phyloP scores from a whole-genome alignment of 2,113 vertebrate species.

The Spermophilus dauricus region DNA sequence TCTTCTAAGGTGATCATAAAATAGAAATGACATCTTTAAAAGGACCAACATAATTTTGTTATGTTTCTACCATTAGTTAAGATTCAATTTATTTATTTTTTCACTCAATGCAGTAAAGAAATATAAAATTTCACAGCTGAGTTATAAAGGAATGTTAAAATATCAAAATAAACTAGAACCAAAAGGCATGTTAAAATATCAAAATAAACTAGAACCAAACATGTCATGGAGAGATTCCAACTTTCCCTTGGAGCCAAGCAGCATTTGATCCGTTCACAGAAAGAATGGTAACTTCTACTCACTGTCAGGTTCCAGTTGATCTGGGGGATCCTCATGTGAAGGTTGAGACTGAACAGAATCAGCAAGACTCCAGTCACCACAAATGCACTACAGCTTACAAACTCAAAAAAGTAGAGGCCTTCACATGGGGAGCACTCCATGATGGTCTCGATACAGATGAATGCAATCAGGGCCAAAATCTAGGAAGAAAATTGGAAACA shows the following conservation, averaged over 20 bases:
- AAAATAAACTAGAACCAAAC: not conserved
- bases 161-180: not conserved
- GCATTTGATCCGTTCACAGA: not conserved
- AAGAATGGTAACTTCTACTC: conserved; percentile 78
- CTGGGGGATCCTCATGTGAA: conserved; percentile 95
- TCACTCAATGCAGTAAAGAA: conserved; percentile 9
- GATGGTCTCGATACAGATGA: conserved; percentile 99
- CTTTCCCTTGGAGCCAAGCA: not conserved
- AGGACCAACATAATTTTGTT: not conserved
- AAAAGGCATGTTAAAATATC: not conserved
- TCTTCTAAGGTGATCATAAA: not conserved
- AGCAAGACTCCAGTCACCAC: conserved; percentile 96
- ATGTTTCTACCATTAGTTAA: not conserved
- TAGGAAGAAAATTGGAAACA: conserved; percentile 85
- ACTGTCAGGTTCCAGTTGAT: conserved; percentile 99
- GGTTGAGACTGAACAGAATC: conserved; percentile 95
- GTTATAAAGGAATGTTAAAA: not conserved
- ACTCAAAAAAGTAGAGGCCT: conserved; percentile 99
- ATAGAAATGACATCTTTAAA: conserved; percentile 40
- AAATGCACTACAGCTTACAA: conserved; percentile 97
- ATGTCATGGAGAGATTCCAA: not conserved
- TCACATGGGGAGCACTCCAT: conserved; percentile 97
- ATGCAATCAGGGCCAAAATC: conserved; percentile 94
- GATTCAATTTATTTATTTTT: conserved; percentile 41
- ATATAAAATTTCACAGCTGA: not conserved